A percentile compares a stretch with the other conserved stretches of the same genome.
Evolutionary conservation across 2,113 vertebrate genomes (phyloP).

Genomic region (Drymodes brunneopygia): DNA sequence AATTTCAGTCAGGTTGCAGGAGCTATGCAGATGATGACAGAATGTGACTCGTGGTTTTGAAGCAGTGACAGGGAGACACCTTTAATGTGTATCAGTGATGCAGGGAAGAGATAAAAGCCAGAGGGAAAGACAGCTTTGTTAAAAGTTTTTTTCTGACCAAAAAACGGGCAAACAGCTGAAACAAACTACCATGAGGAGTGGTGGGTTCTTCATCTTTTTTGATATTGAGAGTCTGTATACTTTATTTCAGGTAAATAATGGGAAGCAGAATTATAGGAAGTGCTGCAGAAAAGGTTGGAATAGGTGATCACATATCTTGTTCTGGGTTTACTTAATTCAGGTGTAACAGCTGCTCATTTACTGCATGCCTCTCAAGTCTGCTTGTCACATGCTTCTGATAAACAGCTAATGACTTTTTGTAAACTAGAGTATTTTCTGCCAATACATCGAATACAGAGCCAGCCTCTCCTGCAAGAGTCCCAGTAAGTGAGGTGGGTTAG

Average conservation of each 20-base stretch:
- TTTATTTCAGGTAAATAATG: neutral
- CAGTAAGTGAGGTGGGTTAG: neutral
- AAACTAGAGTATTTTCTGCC: neutral
- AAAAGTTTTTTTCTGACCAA: neutral
- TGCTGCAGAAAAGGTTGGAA: neutral
- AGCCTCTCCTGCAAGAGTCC: neutral
- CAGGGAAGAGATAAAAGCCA: neutral
- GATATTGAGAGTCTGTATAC: neutral
- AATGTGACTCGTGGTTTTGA: neutral
- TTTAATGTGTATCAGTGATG: neutral
- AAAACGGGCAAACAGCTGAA: neutral
- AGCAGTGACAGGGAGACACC: neutral
- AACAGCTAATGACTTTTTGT: neutral
- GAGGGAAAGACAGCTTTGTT: neutral
- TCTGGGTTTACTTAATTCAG: neutral
- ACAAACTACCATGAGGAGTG: neutral
- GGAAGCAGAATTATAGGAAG: neutral
- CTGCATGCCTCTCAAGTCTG: neutral
- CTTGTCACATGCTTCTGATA: neutral
- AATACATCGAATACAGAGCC: neutral
- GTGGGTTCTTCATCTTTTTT: neutral
- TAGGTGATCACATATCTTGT: neutral
- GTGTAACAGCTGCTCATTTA: neutral
- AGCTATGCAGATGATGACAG: neutral
- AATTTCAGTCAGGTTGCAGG: neutral